Percentiles rank a stretch among this genome's conserved stretches.
These are phyloP conservation scores for Polypedilum vanderplanki DNA, from an alignment of 1,140 invertebrate genomes.

Conservation along the genomic window DNA sequence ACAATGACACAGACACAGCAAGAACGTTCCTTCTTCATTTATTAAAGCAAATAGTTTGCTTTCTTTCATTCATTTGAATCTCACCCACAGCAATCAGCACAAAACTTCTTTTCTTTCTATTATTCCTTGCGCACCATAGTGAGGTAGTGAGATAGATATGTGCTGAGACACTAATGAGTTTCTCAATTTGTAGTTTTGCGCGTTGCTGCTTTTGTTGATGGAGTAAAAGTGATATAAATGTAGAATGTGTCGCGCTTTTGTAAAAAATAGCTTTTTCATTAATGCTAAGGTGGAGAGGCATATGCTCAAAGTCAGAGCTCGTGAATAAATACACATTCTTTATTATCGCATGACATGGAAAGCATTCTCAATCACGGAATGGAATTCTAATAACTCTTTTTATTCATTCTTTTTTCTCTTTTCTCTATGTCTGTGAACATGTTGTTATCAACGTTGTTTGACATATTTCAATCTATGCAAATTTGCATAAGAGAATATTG, in stretches of 20 bases:
- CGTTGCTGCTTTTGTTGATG: background rate
- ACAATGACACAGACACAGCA: background rate
- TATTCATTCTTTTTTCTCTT: too few relatives aligned
- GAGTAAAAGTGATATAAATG: background rate
- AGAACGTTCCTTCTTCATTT: background rate
- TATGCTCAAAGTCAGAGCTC: too few relatives aligned
- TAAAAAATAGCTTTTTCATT: background rate
- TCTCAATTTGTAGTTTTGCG: conserved; percentile 10
- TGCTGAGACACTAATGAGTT: conserved; percentile 25
- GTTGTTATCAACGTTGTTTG: conserved; percentile 12
- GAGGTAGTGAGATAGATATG: background rate
- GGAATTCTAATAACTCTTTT: background rate
- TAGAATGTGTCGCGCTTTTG: background rate
- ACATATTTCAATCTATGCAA: conserved; percentile 14
- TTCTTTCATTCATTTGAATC: too few relatives aligned
- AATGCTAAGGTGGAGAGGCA: too few relatives aligned
- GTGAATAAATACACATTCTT: background rate
- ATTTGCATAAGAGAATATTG: background rate
- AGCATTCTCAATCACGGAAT: conserved; percentile 10
- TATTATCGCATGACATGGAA: conserved; percentile 12
- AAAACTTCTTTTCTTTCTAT: too few relatives aligned
- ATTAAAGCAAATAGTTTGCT: background rate
- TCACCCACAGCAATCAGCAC: too few relatives aligned
- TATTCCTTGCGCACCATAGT: background rate
- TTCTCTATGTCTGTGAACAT: background rate